Evolutionary conservation across 2,888 invertebrate species (phyloP).

Genomic region (Hydroisotoma schaefferi): DNA sequence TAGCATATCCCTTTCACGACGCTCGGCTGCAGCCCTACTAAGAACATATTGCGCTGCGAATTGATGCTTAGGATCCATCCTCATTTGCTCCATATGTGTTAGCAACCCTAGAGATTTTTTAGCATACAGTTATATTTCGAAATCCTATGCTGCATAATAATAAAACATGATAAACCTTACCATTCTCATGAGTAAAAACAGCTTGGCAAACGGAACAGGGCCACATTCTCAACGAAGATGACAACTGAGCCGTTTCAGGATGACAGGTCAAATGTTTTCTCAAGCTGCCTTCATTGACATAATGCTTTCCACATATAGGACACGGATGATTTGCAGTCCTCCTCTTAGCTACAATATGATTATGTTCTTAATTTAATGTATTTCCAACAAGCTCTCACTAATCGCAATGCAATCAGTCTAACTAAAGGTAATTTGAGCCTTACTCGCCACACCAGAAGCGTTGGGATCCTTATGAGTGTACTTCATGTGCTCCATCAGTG

Average conservation of each 20-base stretch:
- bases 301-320: constrained; percentile 91
- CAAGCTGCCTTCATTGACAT: constrained; percentile 88
- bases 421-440: constrained; percentile 54
- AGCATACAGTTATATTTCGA: no score
- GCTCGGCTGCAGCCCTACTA: constrained; percentile 83
- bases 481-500: constrained; percentile 94
- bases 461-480: constrained; percentile 90
- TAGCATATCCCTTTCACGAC: constrained; percentile 76
- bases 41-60: constrained; percentile 92
- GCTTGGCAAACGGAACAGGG: constrained; percentile 93
- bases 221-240: constrained; percentile 84
- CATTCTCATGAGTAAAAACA: constrained; percentile 90
- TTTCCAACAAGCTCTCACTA: not conserved
- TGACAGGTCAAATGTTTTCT: constrained; percentile 91
- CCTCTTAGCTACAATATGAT: constrained; percentile 87
- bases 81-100: constrained; percentile 93
- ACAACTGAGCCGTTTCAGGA: constrained; percentile 82
- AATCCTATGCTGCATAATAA: no score
- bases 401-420: not conserved
- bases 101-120: constrained; percentile 67
- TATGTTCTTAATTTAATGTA: constrained; percentile 54
- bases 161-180: constrained; percentile 56
- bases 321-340: constrained; percentile 92
- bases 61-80: constrained; percentile 87
- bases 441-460: constrained; percentile 83